Base-by-base conservation (phyloP, 2,888 invertebrate genomes). In the Orthosia incerta region DNA sequence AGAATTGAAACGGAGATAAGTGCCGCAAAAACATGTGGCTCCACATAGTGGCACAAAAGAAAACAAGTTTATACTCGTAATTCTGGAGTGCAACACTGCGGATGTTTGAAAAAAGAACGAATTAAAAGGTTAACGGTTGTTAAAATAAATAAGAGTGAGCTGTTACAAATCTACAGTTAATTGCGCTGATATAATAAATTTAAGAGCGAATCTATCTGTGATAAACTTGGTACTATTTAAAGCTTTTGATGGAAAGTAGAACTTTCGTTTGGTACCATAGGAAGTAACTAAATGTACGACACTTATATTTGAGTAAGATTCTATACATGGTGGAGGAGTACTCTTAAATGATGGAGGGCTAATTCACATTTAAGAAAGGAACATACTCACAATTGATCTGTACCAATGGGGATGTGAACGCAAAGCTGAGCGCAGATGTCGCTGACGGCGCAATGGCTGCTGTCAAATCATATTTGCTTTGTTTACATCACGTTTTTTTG, bases 1-100 rank as follows among this genome's bases (percentile, higher is more conserved):
- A 74, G 82, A 74, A 84, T 81, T 81, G 74, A 74, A 83, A 77
- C 81, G 16, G 76, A 81, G 82, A 81, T 81, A 83, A 76, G 69
- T 71, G 62, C 56, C 65, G 65, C 74, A 81, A 81, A 84, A 84
- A 81, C 84, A 81, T 74, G 82, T 84, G 81, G 80, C 48, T 51
- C 69, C 65, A 66, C 74, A 64, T 63, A 63, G 23, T 12, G 55
- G 55, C 53, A 61, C 46, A 73, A 72, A 81, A 84, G 39, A 67
- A 62, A 74, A 71, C 63, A 71, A 70, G 67, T 59, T 69, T 61
- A 53, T 23, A 70, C 64, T 64, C 59, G 64, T 62, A 65, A 65
- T 72, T 55, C 62, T 63, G 26, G 31, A 74, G 50, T 57, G 77
- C 78, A 80, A 65, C 51, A 77, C 56, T 53, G 60, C 60, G 69